Base-by-base conservation (phyloP, 1,140 invertebrate species). In the Heterodera carotae region DNA sequence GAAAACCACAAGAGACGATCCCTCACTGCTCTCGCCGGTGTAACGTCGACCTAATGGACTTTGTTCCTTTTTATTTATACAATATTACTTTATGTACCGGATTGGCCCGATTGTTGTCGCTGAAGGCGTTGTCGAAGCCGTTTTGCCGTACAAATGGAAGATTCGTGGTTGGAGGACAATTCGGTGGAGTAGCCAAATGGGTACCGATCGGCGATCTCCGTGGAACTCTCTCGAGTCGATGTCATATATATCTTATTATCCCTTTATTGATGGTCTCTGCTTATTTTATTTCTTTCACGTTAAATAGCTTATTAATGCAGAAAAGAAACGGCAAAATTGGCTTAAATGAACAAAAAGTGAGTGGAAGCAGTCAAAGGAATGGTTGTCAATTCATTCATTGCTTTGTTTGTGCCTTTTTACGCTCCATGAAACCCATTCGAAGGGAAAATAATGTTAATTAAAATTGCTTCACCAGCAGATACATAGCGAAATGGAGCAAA, bases 181-280 rank as follows among this genome's bases (percentile, higher is more conserved):
- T 87, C 85, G n/a, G 84, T 88, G 18, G 79, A 81, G 73, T 87
- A 87, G 22, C 85, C 85, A 53, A 86, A 86, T n/a, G 82, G 78
- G 60, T 87, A 80, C 71, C 84, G 76, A 81, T 85, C 84, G 7
- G 83, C 75, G 33, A 82, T 87, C 70, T 86, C 85, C 31, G 87
- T 87, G 4, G 86, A 88, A 31, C 81, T 84, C 43, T 86, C 85
- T 5, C 84, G 79, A 60, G 84, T 87, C 22, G 82, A 79, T 34
- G 84, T 56, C 80, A 81, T 81, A 25, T 34, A 25, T 25, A 4
- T 75, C 27, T 6, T 12, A 62, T n/a, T 22, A 27, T 6, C 22
- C 0, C 25, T 31, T 66, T 34, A 12, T 29, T 22, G 29, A 31
- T 43, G 8, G 33, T 66, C 27, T 31, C 10, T 66, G 27, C 22